These are phyloP conservation scores for Brenthis ino DNA, from an alignment of 2,888 invertebrate species.

Conservation along the genomic window DNA sequence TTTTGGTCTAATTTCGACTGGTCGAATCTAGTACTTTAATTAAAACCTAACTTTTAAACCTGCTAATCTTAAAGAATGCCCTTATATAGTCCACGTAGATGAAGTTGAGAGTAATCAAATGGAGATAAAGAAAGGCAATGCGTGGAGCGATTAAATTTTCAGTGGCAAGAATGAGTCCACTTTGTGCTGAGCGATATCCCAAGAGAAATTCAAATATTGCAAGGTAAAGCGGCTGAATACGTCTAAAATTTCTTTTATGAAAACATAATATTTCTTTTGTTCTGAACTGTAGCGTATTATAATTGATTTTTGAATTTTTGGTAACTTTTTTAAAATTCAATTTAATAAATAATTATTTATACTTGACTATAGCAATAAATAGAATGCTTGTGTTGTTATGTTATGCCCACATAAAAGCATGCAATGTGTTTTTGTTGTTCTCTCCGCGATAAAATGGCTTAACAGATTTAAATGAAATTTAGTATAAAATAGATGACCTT, in stretches of 20 bases:
- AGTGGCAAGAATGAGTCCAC: constrained; percentile 19
- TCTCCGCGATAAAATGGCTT: too few species aligned
- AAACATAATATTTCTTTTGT: constrained; percentile 12
- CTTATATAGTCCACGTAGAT: neutral
- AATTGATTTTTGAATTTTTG: constrained; percentile 11
- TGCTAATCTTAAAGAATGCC: constrained; percentile 2
- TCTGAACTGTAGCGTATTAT: constrained; percentile 4
- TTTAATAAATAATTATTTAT: too few species aligned
- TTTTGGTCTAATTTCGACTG: too few species aligned
- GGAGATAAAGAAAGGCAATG: constrained; percentile 14
- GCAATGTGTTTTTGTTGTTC: too few species aligned
- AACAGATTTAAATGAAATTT: too few species aligned
- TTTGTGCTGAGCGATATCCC: constrained; percentile 23
- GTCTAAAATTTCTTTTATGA: constrained; percentile 17
- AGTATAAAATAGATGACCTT: too few species aligned
- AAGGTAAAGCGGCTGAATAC: constrained; percentile 17
- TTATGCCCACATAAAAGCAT: too few species aligned
- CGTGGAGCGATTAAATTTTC: constrained; percentile 27
- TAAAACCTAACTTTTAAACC: neutral
- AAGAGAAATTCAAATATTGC: constrained; percentile 27
- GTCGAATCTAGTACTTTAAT: too few species aligned
- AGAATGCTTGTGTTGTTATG: too few species aligned
- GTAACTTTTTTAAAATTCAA: too few species aligned
- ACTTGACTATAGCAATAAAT: too few species aligned
- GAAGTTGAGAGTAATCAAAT: neutral